Base-by-base conservation (phyloP, 2,888 invertebrate species). In the Drosophila nigritarsus region DNA sequence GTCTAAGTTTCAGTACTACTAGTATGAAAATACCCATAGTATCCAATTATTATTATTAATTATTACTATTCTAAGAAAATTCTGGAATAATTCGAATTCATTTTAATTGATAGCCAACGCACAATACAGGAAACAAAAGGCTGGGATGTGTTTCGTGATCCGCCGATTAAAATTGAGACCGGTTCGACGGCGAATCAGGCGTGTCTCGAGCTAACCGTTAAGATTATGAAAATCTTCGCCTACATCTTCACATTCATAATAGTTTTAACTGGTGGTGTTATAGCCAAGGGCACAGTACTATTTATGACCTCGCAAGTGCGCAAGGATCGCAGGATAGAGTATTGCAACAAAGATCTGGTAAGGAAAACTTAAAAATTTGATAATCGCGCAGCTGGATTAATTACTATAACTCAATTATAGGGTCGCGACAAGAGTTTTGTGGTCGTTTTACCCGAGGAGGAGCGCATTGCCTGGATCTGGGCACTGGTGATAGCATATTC, bases 121-220 rank as follows among this genome's bases (percentile, higher is more conserved):
- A 97, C 97, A 73, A 95, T 97, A 86, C 96, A 96, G 91, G 97
- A 97, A 93, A 97, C 97, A 87, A 97, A 97, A 96, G 97, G 96
- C 95, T 99, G 99, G 99, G 98, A 99, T 95, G 98, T 98, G 70
- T 99, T 99, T 94, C 95, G 98, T 91, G 96, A 98, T 93, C 96
- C 98, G 83, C 98, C 98, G 13, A 96, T 96, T 86, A 97, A 97
- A 93, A 95, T 96, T 93, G 97, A 97, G 94, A 96, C 96, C 82
- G 97, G 97, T 78, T 97, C 97, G 60, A 97, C 97, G 95, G 97
- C 97, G 85, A 97, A 96, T 92, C 97, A 97, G 93, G 96, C 96
- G 93, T 98, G 97, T 93, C 94, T 98, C 92, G 97, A 97, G 87
- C 94, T 97, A 91, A 97, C 97, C 38, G 96, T 97, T 60, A 97